Evolutionary conservation across 2,113 vertebrate genomes (phyloP).

Genomic region (Macaca nemestrina): DNA sequence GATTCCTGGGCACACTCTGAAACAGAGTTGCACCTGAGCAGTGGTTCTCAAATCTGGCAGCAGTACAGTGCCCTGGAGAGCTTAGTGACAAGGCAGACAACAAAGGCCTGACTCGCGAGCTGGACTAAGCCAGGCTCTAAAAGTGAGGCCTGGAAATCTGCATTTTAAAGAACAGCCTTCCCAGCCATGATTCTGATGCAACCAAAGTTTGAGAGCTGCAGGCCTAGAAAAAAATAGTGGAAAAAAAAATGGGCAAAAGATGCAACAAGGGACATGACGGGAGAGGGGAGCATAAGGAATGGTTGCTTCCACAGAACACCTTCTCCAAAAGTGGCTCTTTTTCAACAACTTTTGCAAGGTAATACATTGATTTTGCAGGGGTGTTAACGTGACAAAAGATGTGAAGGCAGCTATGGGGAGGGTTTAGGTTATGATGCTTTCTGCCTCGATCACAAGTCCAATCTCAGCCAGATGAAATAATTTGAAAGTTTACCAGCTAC

Average conservation of each 20-base stretch:
- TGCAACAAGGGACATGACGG: accelerated
- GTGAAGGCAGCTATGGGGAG: not conserved
- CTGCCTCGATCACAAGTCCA: not conserved
- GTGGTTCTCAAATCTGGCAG: not conserved
- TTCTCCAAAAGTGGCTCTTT: not conserved
- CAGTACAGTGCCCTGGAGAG: not conserved
- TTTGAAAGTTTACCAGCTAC: accelerated
- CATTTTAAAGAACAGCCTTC: not conserved
- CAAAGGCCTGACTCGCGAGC: accelerated
- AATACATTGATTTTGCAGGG: not conserved
- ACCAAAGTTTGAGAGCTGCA: not conserved
- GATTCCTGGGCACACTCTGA: not conserved
- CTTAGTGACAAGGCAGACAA: not conserved
- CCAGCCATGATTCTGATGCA: not conserved
- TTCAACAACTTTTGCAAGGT: not conserved
- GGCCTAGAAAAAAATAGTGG: not conserved
- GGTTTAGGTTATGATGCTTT: not conserved
- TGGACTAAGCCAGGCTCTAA: not conserved
- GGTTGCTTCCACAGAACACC: not conserved
- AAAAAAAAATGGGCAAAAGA: not conserved
- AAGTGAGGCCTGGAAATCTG: not conserved
- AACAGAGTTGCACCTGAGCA: no score
- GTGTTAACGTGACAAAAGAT: not conserved
- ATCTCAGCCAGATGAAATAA: not conserved
- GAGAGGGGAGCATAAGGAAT: not conserved